Percentiles rank a stretch among this genome's conserved stretches.
Conservation (phyloP, 2,797 vertebrate genomes). For the Arnoldichthys spilopterus region DNA sequence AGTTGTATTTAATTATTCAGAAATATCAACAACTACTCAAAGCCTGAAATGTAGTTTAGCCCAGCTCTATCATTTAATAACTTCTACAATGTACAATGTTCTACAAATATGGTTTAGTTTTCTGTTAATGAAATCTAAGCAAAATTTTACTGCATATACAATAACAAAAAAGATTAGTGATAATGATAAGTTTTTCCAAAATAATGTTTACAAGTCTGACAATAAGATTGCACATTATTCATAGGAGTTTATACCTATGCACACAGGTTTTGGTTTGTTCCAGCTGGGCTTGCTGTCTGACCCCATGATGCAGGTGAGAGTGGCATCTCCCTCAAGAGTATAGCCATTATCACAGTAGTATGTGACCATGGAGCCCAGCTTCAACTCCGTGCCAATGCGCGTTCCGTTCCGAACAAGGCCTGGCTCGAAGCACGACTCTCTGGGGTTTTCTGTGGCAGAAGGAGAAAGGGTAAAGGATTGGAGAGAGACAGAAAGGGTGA, state of each 20-base stretch:
- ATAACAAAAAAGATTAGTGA: too few species aligned
- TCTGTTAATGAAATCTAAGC: too few species aligned
- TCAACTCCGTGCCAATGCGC: constrained; percentile 88
- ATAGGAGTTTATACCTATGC: constrained; percentile 82
- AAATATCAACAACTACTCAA: too few species aligned
- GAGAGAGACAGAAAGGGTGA: constrained; percentile 1
- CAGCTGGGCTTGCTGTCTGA: constrained; percentile 91
- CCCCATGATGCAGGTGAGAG: constrained; percentile 92
- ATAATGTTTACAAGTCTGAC: too few species aligned
- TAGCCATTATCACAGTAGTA: constrained; percentile 96
- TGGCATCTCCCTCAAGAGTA: constrained; percentile 87
- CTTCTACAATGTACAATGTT: too few species aligned
- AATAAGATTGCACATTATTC: not conserved
- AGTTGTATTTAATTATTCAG: too few species aligned
- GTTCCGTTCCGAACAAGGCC: constrained; percentile 91
- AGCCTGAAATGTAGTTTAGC: too few species aligned
- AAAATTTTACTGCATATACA: too few species aligned
- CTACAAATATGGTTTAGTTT: too few species aligned
- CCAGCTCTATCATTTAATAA: too few species aligned
- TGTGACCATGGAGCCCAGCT: constrained; percentile 90
- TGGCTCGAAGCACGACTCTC: constrained; percentile 97
- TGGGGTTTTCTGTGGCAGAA: constrained; percentile 89
- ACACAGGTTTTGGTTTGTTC: constrained; percentile 91
- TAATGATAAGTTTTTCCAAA: too few species aligned
- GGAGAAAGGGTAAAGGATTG: constrained; percentile 45